Conservation (phyloP, 2,113 vertebrate genomes). For the Motacilla alba region DNA sequence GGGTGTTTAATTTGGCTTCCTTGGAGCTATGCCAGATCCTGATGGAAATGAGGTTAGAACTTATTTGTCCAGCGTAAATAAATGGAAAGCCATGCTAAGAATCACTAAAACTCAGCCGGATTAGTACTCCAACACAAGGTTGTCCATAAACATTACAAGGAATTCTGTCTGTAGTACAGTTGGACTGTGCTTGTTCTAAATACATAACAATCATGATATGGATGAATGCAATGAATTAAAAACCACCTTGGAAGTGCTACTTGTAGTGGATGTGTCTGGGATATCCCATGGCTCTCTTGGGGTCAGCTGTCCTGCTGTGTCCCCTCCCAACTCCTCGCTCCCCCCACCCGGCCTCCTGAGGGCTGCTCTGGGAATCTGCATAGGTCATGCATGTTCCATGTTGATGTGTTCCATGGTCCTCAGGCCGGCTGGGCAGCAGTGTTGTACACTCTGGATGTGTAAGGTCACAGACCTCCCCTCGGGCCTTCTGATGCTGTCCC, state of each 20-base stretch:
- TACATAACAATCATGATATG: background rate
- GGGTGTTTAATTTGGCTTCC: background rate
- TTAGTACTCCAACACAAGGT: background rate
- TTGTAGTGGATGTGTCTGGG: background rate
- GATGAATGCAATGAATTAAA: background rate
- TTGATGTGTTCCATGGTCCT: background rate
- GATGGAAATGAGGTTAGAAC: background rate
- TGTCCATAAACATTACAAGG: background rate
- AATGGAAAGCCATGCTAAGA: background rate
- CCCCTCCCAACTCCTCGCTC: background rate
- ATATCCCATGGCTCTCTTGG: background rate
- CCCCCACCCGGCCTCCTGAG: background rate
- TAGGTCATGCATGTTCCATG: rapidly evolving
- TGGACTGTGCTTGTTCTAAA: background rate
- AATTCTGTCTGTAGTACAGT: background rate
- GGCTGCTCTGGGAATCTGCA: background rate
- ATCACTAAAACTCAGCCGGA: background rate
- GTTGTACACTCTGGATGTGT: background rate
- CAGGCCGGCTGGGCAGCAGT: rapidly evolving
- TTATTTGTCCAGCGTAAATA: background rate
- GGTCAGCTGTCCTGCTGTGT: background rate
- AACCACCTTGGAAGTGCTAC: background rate
- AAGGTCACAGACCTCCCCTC: background rate
- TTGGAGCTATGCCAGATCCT: background rate
- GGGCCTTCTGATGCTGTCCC: background rate